Conservation (phyloP, 2,113 vertebrate species). For the Corythaeola cristata region DNA sequence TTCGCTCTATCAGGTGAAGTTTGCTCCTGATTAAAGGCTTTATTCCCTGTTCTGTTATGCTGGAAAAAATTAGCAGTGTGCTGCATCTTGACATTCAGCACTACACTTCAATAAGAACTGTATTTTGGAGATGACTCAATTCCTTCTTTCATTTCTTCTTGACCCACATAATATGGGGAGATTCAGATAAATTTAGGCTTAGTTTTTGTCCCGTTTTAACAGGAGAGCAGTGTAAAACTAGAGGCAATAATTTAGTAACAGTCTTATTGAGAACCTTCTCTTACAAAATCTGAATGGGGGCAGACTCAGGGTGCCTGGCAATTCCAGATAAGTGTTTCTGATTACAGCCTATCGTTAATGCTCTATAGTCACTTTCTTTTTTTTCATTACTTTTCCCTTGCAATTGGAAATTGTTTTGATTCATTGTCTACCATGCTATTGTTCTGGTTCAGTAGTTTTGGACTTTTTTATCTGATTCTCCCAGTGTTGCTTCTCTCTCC, state of each 20-base stretch:
- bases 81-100: not conserved
- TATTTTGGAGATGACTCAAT: conserved; percentile 7
- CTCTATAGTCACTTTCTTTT: not conserved
- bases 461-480: not conserved
- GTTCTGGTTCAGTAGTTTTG: not conserved
- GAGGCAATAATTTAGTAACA: not conserved
- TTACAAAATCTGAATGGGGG: not conserved
- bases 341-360: not conserved
- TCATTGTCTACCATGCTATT: not conserved
- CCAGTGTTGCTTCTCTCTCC: not conserved
- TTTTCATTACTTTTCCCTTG: not conserved
- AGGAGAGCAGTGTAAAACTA: not conserved
- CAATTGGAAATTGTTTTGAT: conserved; percentile 1
- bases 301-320: not conserved
- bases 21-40: not conserved
- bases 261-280: not conserved
- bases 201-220: not conserved
- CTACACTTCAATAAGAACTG: not conserved
- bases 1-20: conserved; percentile 78
- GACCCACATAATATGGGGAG: not conserved
- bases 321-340: conserved; percentile 20
- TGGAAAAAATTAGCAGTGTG: not conserved
- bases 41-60: not conserved
- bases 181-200: not conserved
- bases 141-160: not conserved